phyloP scores from a whole-genome alignment of 2,888 invertebrate genomes.

The Lithophane leautieri region DNA sequence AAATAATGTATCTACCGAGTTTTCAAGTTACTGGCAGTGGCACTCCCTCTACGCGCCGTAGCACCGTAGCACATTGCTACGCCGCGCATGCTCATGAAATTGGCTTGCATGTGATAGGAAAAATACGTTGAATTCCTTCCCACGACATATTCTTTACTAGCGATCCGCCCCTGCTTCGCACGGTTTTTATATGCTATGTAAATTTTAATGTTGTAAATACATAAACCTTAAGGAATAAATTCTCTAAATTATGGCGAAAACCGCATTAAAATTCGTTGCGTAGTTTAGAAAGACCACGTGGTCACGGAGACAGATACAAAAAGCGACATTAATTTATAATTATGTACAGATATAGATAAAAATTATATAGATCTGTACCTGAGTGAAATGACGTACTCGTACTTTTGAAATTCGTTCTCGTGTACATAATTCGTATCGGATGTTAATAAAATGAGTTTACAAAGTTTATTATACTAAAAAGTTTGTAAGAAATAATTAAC shows the following conservation, averaged over 20 bases:
- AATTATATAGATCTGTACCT: neutral
- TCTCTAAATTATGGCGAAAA: neutral
- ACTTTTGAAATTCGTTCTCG: neutral
- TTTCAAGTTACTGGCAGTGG: neutral
- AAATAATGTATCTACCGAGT: neutral
- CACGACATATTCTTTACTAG: neutral
- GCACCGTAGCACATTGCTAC: conserved; percentile 40
- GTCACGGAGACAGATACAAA: neutral
- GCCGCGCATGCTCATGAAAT: conserved; percentile 37
- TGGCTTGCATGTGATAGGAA: conserved; percentile 9
- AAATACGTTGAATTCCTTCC: conserved; percentile 26
- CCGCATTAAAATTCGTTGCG: neutral
- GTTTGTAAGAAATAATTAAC: neutral
- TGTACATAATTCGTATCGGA: neutral
- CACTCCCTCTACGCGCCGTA: conserved; percentile 36
- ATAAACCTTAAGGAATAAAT: neutral
- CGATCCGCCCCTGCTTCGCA: neutral
- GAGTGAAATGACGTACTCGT: neutral
- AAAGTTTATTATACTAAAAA: neutral
- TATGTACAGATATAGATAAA: neutral
- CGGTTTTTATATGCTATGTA: neutral
- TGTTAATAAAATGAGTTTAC: neutral
- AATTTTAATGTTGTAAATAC: neutral
- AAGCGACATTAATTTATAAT: neutral
- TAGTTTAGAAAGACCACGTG: neutral